These are phyloP conservation scores for Proteles cristata DNA, from an alignment of 2,113 vertebrate species.

Conservation along the genomic window DNA sequence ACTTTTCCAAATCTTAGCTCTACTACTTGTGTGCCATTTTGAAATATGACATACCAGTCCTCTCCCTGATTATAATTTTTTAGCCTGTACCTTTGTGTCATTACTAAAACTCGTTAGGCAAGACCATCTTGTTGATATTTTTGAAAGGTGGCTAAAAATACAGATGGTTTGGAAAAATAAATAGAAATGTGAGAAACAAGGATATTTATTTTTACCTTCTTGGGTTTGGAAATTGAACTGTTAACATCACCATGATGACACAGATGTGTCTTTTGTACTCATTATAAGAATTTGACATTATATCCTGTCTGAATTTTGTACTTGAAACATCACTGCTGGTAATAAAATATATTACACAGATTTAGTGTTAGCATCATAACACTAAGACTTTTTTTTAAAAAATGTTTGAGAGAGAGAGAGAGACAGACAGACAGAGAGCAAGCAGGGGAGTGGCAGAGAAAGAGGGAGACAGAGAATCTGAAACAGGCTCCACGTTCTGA, in stretches of 20 bases:
- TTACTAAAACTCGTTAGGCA: neutral
- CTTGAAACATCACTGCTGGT: neutral
- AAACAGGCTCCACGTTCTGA: too few relatives aligned
- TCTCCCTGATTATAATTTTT: neutral
- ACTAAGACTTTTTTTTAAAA: neutral
- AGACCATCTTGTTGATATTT: neutral
- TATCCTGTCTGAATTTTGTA: conserved; percentile 20
- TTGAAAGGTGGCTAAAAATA: neutral
- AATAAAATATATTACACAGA: conserved; percentile 14
- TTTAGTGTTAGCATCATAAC: neutral
- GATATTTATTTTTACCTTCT: neutral
- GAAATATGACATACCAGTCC: neutral
- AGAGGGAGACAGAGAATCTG: too few relatives aligned
- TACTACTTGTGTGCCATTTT: neutral
- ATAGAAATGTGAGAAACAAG: neutral
- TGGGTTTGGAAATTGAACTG: conserved; percentile 14
- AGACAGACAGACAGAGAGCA: too few relatives aligned
- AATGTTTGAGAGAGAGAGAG: too few relatives aligned
- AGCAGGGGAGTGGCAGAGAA: too few relatives aligned
- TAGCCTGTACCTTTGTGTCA: neutral
- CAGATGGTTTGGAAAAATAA: neutral
- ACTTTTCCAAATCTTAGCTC: neutral
- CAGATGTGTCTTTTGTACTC: neutral
- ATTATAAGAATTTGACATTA: neutral
- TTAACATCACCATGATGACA: neutral